Base-by-base conservation (phyloP, 1,140 invertebrate genomes). In the Aporrectodea caliginosa region DNA sequence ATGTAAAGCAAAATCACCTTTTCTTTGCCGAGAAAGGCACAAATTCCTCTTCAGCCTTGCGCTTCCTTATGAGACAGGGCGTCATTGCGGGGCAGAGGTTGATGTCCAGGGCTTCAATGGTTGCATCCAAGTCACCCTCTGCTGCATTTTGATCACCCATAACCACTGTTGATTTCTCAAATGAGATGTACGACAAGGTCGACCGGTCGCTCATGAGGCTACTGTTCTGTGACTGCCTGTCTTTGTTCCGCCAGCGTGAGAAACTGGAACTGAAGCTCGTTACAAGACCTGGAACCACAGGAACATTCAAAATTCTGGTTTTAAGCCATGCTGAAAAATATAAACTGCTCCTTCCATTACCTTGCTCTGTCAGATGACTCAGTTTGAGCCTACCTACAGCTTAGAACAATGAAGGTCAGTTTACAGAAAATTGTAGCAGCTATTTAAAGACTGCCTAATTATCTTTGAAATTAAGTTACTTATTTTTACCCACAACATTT, bases 11-110 rank as follows among this genome's bases (percentile, higher is more conserved):
- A n/a, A 73, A 82, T 79, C 84, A 87, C 86, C 85, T 86, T 83
- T 87, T 87, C 27, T 84, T 82, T 6, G 85, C 83, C n/a, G 86
- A 86, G 78, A 87, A 87, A 1, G 86, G 84, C 16, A 82, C 79
- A 14, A 74, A 79, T 32, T 84, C 84, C 16, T 83, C 84, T 22
- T 73, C 70, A 16, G 78, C 43, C 80, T 84, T 86, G 32, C 85
- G 80, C 75, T 85, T 87, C 14, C 84, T 81, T 69, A 86, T 83
- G 16, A 87, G 83, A 27, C 84, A 83, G n/a, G 86, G 86, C n/a
- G 86, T 86, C 31, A 82, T 70, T 12, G 76, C 73, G 6, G 76
- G 35, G 32, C 33, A 30, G 12, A 16, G 22, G 43, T 22, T 58
- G 6, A 58, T 58, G 43, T 58, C 22, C 6, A 58, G 22, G 6